Conservation (phyloP, 2,888 invertebrate genomes). For the Mellilla xanthometata region DNA sequence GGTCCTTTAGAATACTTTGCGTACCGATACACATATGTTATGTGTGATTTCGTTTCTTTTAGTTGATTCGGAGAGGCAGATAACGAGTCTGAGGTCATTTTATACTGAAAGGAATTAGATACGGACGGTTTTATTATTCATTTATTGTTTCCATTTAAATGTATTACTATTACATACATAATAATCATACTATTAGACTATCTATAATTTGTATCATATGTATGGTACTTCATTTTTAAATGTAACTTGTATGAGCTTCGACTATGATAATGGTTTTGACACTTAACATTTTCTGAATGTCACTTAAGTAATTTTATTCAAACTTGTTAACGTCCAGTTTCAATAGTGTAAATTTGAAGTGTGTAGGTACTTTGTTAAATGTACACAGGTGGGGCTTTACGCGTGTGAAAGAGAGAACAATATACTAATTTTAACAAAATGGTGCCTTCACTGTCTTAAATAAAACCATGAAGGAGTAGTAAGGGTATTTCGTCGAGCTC, state of each 20-base stretch:
- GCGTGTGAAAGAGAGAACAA: too few relatives aligned
- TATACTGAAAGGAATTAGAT: constrained; percentile 30
- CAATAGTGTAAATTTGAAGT: constrained; percentile 42
- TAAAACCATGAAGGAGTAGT: too few relatives aligned
- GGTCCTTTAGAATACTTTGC: constrained; percentile 3
- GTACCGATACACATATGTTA: constrained; percentile 30
- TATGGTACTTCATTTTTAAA: constrained; percentile 59
- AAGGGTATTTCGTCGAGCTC: too few relatives aligned
- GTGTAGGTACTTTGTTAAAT: constrained; percentile 29
- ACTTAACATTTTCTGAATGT: constrained; percentile 10
- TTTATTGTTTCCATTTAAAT: constrained; percentile 76
- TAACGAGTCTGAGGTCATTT: constrained; percentile 51
- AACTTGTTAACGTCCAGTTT: constrained; percentile 47
- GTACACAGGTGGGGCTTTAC: not conserved
- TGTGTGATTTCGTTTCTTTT: constrained; percentile 12
- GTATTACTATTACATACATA: constrained; percentile 38
- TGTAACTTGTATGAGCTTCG: constrained; percentile 67
- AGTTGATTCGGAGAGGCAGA: constrained; percentile 30
- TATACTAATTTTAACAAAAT: too few relatives aligned
- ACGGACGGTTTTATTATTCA: constrained; percentile 76
- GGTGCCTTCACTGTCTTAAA: too few relatives aligned
- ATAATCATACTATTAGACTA: constrained; percentile 47
- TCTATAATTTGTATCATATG: constrained; percentile 57
- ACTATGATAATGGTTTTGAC: constrained; percentile 36
- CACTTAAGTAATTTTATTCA: constrained; percentile 23